phyloP scores from a whole-genome alignment of 2,888 invertebrate genomes.

The Hypomecis atomaria region DNA sequence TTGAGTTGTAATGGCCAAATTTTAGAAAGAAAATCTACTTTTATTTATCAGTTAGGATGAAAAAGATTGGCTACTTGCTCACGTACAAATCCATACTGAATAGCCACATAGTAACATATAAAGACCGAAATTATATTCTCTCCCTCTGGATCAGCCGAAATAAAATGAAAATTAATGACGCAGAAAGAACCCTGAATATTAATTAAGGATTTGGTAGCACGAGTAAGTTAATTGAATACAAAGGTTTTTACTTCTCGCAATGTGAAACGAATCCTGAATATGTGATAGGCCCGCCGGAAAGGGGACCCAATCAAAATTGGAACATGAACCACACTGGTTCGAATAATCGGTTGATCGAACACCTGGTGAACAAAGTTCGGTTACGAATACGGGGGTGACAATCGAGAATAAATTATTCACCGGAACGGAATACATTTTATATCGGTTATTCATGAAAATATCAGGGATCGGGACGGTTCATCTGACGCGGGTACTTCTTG shows the following conservation, averaged over 20 bases:
- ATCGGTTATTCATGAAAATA: constrained; percentile 74
- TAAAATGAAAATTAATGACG: constrained; percentile 31
- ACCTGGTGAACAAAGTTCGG: constrained; percentile 62
- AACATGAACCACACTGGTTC: constrained; percentile 46
- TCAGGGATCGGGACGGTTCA: constrained; percentile 58
- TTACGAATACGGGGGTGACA: constrained; percentile 59
- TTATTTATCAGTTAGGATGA: neutral
- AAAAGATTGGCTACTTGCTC: neutral
- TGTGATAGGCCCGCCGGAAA: constrained; percentile 36
- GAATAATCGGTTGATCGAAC: constrained; percentile 64
- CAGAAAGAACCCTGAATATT: constrained; percentile 29
- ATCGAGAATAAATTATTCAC: constrained; percentile 77
- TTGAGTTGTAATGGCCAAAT: too few species aligned
- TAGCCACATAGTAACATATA: neutral
- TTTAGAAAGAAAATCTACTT: too few species aligned
- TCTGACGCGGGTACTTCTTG: constrained; percentile 56
- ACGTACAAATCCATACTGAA: neutral
- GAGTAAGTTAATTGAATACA: constrained; percentile 35
- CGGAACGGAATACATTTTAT: constrained; percentile 68
- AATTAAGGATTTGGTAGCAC: constrained; percentile 30
- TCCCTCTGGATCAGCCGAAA: constrained; percentile 16
- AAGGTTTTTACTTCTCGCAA: constrained; percentile 35
- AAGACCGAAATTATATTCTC: constrained; percentile 13
- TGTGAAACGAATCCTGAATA: constrained; percentile 39
- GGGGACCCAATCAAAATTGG: constrained; percentile 43